Evolutionary conservation across 2,888 invertebrate genomes (phyloP).

Genomic region (Thysanoteuthis rhombus): DNA sequence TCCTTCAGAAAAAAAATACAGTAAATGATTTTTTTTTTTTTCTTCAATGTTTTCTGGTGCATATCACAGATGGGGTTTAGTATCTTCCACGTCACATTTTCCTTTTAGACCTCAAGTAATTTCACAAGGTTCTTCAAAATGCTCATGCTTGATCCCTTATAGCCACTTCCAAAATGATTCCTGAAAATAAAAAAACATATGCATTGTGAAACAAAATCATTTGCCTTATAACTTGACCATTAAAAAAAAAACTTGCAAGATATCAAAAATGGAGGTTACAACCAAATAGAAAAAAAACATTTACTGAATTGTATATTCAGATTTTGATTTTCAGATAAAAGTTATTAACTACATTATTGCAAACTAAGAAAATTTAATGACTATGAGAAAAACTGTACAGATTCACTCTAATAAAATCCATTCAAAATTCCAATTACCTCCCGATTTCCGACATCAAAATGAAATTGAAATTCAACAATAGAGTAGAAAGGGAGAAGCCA

Average conservation of each 20-base stretch:
- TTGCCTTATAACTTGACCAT: not conserved
- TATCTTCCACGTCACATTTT: not conserved
- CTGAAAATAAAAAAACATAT: conserved; percentile 50
- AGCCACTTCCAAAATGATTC: conserved; percentile 72
- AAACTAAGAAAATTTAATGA: not conserved
- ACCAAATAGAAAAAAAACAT: not conserved
- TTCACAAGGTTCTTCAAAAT: conserved; percentile 54
- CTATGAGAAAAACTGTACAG: not conserved
- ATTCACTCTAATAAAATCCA: not conserved
- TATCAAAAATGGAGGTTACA: not conserved
- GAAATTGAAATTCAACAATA: not conserved
- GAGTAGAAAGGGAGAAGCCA: no score
- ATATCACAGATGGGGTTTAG: not conserved
- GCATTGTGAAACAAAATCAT: not conserved
- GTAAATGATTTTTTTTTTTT: not conserved
- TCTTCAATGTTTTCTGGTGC: not conserved
- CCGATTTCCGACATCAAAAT: not conserved
- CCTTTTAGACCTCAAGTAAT: not conserved
- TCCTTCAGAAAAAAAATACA: no score
- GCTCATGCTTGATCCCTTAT: conserved; percentile 65
- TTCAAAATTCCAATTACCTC: not conserved
- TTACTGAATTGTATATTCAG: not conserved
- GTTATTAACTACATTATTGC: not conserved
- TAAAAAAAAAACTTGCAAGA: not conserved
- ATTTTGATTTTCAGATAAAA: no score